Conservation (phyloP, 1,140 invertebrate species). For the Drosophila asahinai region DNA sequence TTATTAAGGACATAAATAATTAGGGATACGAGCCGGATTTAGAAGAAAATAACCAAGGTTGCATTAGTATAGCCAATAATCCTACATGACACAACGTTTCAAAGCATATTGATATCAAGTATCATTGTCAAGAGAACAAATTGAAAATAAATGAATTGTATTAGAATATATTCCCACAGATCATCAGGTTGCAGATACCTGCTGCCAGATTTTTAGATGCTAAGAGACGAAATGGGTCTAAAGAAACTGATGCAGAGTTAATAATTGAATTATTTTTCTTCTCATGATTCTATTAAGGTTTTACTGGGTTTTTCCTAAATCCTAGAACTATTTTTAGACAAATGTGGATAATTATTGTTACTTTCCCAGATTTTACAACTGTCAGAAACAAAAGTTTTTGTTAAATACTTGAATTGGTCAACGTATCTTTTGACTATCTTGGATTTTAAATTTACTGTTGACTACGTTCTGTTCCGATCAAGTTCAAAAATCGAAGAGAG, state of each 20-base stretch:
- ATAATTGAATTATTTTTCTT: neutral
- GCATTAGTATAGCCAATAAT: no score
- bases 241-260: constrained; percentile 1
- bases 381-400: neutral
- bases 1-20: no score
- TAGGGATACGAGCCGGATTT: no score
- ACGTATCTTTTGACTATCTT: no score
- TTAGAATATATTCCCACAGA: constrained; percentile 34
- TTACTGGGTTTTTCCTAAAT: constrained; percentile 1
- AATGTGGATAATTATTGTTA: neutral
- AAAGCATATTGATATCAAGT: no score
- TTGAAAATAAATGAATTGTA: constrained; percentile 22
- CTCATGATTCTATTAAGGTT: neutral
- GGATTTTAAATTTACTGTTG: no score
- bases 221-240: constrained; percentile 15
- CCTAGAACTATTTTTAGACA: constrained; percentile 3
- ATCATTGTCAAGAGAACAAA: constrained; percentile 17
- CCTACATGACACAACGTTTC: no score
- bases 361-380: neutral
- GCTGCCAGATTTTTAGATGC: constrained; percentile 1
- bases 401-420: no score
- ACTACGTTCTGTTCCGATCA: no score
- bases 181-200: constrained; percentile 16
- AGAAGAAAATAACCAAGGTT: constrained; percentile 9
- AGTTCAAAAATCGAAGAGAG: no score